phyloP scores from a whole-genome alignment of 2,113 vertebrate species.

The Grammomys surdaster region DNA sequence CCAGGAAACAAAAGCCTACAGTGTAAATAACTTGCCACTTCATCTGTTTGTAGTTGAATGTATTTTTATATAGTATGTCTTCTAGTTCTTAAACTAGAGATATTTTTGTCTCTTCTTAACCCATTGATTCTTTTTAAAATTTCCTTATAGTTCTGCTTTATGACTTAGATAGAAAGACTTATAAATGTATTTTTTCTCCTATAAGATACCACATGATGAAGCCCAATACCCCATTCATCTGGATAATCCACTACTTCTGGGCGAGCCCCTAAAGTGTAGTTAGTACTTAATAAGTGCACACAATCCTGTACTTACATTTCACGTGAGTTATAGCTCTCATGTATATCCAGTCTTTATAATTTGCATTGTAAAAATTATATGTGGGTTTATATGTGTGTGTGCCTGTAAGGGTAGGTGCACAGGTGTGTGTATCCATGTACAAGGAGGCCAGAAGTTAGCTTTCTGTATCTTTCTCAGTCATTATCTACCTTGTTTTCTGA shows the following conservation, averaged over 20 bases:
- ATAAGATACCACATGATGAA: background rate
- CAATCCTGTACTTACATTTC: background rate
- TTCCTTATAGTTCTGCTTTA: conserved; percentile 17
- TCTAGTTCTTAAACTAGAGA: background rate
- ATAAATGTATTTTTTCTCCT: background rate
- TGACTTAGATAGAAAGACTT: background rate
- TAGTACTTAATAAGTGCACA: background rate
- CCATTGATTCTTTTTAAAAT: background rate
- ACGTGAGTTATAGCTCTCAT: background rate
- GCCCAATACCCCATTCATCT: background rate
- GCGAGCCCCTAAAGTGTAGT: background rate
- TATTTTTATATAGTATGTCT: background rate
- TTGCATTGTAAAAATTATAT: background rate
- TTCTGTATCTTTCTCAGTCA: background rate
- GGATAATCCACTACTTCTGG: background rate
- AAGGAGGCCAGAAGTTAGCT: background rate
- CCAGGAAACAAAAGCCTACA: background rate
- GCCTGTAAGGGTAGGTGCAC: background rate
- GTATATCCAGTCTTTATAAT: background rate
- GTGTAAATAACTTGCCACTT: background rate
- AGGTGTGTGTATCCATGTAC: background rate
- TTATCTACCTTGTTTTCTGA: background rate
- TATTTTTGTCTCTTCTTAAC: background rate
- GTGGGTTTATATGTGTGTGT: background rate
- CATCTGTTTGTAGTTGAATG: background rate